Evolutionary conservation across 2,797 vertebrate genomes (phyloP).

Genomic region (Poeciliopsis turneri): DNA sequence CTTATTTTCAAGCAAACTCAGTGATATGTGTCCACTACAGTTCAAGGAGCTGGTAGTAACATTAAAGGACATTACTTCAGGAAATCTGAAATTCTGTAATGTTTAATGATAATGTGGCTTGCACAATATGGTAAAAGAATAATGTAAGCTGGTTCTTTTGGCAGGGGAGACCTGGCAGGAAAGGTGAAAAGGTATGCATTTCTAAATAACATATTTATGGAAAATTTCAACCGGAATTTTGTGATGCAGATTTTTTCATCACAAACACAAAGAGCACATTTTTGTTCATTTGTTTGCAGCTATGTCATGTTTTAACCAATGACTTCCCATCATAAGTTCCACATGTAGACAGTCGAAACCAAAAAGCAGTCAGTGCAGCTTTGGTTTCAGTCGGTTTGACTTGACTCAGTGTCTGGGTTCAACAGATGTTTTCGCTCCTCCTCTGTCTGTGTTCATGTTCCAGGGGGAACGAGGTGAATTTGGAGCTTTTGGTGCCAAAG

Average conservation of each 20-base stretch:
- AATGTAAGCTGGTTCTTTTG: neutral
- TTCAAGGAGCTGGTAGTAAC: neutral
- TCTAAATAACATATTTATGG: neutral
- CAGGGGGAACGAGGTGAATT: slow-evolving; percentile 77
- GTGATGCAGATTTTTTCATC: neutral
- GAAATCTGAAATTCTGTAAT: neutral
- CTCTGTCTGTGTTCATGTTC: neutral
- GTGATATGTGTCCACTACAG: neutral
- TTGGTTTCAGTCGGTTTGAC: slow-evolving; percentile 6
- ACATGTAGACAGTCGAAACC: neutral
- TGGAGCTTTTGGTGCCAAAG: slow-evolving; percentile 70
- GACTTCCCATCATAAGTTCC: neutral
- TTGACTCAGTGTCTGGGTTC: neutral
- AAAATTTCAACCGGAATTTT: neutral
- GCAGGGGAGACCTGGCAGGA: slow-evolving; percentile 83
- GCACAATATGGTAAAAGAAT: neutral
- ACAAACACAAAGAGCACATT: neutral
- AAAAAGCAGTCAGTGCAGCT: neutral
- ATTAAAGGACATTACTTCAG: neutral
- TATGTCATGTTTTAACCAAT: neutral
- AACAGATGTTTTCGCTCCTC: neutral
- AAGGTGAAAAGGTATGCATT: slow-evolving; percentile 85
- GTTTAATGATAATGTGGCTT: neutral
- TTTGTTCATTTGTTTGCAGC: neutral
- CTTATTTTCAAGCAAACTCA: neutral